Conservation (phyloP, 2,113 vertebrate genomes). For the Catharus bicknelli region DNA sequence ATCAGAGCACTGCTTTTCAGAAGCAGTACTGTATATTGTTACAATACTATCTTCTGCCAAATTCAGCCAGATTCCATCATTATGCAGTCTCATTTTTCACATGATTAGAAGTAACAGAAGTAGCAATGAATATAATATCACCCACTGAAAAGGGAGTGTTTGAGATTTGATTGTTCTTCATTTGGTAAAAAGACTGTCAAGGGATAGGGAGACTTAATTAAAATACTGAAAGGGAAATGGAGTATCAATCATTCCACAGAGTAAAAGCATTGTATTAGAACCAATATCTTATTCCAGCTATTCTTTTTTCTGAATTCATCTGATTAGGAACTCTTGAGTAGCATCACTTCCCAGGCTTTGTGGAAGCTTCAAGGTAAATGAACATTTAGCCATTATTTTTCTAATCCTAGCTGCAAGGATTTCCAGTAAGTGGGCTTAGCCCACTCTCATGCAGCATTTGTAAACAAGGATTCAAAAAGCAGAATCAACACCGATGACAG, state of each 20-base stretch:
- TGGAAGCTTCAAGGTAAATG: background rate
- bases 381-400: background rate
- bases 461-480: background rate
- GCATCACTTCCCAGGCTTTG: background rate
- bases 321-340: background rate
- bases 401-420: background rate
- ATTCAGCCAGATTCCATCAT: background rate
- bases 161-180: background rate
- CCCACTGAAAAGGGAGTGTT: background rate
- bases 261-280: background rate
- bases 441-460: background rate
- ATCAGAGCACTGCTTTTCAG: background rate
- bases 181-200: background rate
- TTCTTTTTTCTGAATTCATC: background rate
- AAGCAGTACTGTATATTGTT: background rate
- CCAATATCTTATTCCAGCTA: background rate
- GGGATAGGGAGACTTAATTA: background rate
- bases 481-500: background rate
- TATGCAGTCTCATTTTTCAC: background rate
- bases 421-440: background rate
- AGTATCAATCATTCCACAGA: background rate
- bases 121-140: background rate
- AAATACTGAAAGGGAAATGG: constrained; percentile 19
- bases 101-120: background rate
- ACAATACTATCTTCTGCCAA: background rate